Percentiles rank a stretch among this genome's conserved stretches.
These are phyloP conservation scores for Molossus molossus DNA, from an alignment of 2,797 vertebrate species.

Conservation along the genomic window DNA sequence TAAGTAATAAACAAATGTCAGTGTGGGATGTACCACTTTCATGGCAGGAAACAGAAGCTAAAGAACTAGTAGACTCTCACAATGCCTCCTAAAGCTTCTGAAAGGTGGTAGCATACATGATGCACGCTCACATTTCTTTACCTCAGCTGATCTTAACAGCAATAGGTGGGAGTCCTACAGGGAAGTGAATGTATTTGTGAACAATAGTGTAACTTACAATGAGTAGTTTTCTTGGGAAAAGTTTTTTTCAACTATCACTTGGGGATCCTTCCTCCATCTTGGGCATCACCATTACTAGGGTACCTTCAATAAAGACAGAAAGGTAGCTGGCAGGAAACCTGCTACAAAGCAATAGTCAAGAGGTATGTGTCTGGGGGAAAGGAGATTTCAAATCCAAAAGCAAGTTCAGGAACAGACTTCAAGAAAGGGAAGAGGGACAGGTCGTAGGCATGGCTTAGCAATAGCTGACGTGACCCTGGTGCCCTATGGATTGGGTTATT, in stretches of 20 bases:
- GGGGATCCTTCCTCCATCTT: not conserved
- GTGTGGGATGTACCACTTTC: slow-evolving; percentile 6
- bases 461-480: not conserved
- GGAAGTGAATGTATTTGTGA: not conserved
- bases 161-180: not conserved
- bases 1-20: slow-evolving; percentile 40
- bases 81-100: slow-evolving; percentile 26
- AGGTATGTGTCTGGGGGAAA: not conserved
- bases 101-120: not conserved
- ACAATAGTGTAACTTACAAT: not conserved
- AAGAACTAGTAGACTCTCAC: slow-evolving; percentile 38
- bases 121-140: not conserved
- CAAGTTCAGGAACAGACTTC: not conserved
- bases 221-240: not conserved
- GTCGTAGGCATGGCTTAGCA: not conserved
- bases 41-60: slow-evolving; percentile 48
- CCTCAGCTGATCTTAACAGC: not conserved
- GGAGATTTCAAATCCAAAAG: not conserved
- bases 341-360: slow-evolving; percentile 18
- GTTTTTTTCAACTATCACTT: slow-evolving; percentile 37
- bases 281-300: not conserved
- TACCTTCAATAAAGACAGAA: slow-evolving; percentile 32
- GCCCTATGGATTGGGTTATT: not conserved
- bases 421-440: not conserved
- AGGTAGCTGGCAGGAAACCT: not conserved